phyloP scores from a whole-genome alignment of 1,140 invertebrate species.

The Drosophila leontia region DNA sequence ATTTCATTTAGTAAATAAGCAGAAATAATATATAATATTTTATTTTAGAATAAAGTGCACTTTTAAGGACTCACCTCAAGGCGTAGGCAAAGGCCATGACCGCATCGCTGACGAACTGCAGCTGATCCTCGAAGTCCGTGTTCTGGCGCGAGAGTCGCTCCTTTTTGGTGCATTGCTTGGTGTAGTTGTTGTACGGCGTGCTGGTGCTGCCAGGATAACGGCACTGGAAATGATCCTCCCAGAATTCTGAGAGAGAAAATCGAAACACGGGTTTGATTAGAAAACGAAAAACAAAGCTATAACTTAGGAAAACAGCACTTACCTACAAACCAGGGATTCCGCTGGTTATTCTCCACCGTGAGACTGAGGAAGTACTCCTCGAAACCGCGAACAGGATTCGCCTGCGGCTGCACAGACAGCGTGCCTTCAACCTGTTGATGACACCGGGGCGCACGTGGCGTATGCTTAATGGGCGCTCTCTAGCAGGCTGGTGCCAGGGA shows the following conservation, averaged over 20 bases:
- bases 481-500: not conserved
- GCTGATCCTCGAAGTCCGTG: constrained; percentile 94
- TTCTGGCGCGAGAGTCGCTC: constrained; percentile 90
- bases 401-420: constrained; percentile 95
- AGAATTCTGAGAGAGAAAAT: constrained; percentile 91
- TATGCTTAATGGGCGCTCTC: constrained; percentile 54
- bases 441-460: constrained; percentile 41
- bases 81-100: constrained; percentile 96
- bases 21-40: not conserved
- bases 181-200: constrained; percentile 94
- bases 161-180: constrained; percentile 88
- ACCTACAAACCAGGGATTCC: constrained; percentile 98
- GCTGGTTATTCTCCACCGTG: constrained; percentile 93
- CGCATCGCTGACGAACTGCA: constrained; percentile 97
- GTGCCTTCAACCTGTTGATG: constrained; percentile 90
- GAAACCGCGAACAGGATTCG: constrained; percentile 94
- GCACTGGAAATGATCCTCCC: constrained; percentile 96
- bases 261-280: too few relatives aligned
- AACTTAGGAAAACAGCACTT: constrained; percentile 75
- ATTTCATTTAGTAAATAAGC: not conserved
- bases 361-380: constrained; percentile 94
- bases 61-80: constrained; percentile 87
- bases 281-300: not conserved
- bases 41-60: not conserved
- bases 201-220: constrained; percentile 90